Evolutionary conservation across 2,888 invertebrate species (phyloP), one percentile per base, ranked within the genome.

Genomic region (Eupithecia dodoneata): DNA sequence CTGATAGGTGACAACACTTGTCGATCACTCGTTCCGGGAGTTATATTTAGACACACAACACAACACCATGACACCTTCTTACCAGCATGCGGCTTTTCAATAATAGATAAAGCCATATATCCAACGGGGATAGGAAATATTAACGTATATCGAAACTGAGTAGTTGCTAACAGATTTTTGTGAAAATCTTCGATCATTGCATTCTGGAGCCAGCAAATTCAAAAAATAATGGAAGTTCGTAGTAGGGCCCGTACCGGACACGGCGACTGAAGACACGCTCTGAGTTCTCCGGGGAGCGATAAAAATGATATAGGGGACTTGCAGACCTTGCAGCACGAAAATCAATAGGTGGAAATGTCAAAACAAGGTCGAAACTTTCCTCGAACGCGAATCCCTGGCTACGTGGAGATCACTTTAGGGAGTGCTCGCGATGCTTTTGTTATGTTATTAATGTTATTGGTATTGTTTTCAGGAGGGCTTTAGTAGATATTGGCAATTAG

Each of bases 331-430:
- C 87, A 87, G 85, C 87, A 84, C 85, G 82, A 88, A 88, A 90
- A 91, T 91, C 92, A 89, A 92, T 92, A 86, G 82, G 85, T 85
- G 86, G 83, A 92, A 91, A 91, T 90, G 90, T 90, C 90, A 91
- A 87, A 89, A 88, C 85, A 87, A 85, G 84, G 84, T 81, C 81
- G 85, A 73, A 83, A 86, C 84, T 84, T 83, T 81, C 83, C 77
- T 79, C 81, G 79, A 81, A 83, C 81, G 78, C 76, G 75, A 74
- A 80, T 75, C 77, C 78, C 82, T 55, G 3, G 55, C 55, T 7
- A 30, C 15, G 78, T 69, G 71, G 59, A 75, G 73, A 75, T 71
- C 75, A 69, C 77, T 76, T 79, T 65, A 71, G 76, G 76, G 79
- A 74, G 63, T 74, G 55, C 65, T 66, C 49, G 72, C 45, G 70